Conservation (phyloP, 1,140 invertebrate species). For the Adelges cooleyi region DNA sequence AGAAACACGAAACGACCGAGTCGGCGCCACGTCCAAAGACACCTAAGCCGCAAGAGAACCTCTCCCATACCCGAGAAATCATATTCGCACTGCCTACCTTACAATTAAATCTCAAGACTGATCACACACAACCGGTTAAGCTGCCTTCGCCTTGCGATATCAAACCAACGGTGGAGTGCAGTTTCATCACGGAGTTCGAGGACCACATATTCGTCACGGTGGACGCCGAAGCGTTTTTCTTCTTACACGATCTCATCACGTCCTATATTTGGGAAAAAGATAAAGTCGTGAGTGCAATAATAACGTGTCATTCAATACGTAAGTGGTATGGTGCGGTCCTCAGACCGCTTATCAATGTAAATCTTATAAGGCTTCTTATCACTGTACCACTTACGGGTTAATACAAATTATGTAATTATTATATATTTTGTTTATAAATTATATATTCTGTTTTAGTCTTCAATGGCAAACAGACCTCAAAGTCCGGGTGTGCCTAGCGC, state of each 20-base stretch:
- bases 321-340: too few relatives aligned
- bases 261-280: conserved; percentile 90
- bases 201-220: conserved; percentile 97
- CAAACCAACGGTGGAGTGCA: conserved; percentile 85
- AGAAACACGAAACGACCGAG: conserved; percentile 35
- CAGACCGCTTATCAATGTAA: too few relatives aligned
- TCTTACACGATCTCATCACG: conserved; percentile 90
- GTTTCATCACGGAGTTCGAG: conserved; percentile 96
- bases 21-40: conserved; percentile 36
- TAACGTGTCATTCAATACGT: too few relatives aligned
- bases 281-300: conserved; percentile 51
- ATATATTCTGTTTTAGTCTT: conserved; percentile 6
- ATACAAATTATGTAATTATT: too few relatives aligned
- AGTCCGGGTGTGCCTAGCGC: neutral
- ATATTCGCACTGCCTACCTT: conserved; percentile 89
- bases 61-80: conserved; percentile 82
- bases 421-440: too few relatives aligned
- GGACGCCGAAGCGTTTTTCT: conserved; percentile 95
- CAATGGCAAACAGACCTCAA: conserved; percentile 15
- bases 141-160: conserved; percentile 46
- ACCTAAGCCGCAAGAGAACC: conserved; percentile 55
- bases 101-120: conserved; percentile 84
- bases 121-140: conserved; percentile 57
- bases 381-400: too few relatives aligned
- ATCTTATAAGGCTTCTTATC: too few relatives aligned